Conservation (phyloP, 2,888 invertebrate genomes). For the Drosophila peninsularis region DNA sequence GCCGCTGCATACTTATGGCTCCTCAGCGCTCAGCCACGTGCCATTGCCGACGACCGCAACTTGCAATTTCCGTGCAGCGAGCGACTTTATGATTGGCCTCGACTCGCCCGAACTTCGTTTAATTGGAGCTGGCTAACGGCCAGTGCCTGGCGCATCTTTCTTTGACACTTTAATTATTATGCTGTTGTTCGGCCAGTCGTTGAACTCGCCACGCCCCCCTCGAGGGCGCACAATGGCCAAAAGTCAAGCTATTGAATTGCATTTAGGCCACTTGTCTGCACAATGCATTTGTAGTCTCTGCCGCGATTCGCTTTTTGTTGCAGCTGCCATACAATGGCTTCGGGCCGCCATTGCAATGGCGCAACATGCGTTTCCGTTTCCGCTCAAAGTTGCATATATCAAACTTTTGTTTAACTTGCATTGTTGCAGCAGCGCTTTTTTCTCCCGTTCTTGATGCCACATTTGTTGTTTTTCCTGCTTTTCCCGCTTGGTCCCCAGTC, state of each 20-base stretch:
- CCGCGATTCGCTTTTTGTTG: constrained; percentile 1
- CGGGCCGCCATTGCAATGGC: constrained; percentile 54
- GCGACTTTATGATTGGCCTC: constrained; percentile 71
- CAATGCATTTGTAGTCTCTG: constrained; percentile 40
- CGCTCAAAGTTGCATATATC: constrained; percentile 45
- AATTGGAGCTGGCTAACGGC: constrained; percentile 64
- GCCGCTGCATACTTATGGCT: constrained; percentile 29
- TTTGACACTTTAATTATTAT: constrained; percentile 69
- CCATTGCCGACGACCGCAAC: constrained; percentile 68
- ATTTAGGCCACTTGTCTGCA: constrained; percentile 66
- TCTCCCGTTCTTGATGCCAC: constrained; percentile 40
- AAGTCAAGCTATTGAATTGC: constrained; percentile 69
- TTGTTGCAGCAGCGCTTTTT: constrained; percentile 32
- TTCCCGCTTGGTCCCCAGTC: neutral
- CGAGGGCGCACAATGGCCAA: constrained; percentile 33
- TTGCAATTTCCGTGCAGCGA: constrained; percentile 73
- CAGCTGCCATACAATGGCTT: constrained; percentile 43
- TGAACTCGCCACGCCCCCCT: constrained; percentile 46
- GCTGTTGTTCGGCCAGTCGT: constrained; percentile 42
- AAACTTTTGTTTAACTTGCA: constrained; percentile 76
- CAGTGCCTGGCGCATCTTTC: constrained; percentile 43
- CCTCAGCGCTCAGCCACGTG: constrained; percentile 31
- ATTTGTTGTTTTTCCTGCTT: constrained; percentile 61
- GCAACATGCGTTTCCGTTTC: constrained; percentile 74
- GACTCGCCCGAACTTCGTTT: constrained; percentile 46